These are phyloP conservation scores for Stictocephala bisonia DNA, from an alignment of 2,888 invertebrate species.

Conservation along the genomic window DNA sequence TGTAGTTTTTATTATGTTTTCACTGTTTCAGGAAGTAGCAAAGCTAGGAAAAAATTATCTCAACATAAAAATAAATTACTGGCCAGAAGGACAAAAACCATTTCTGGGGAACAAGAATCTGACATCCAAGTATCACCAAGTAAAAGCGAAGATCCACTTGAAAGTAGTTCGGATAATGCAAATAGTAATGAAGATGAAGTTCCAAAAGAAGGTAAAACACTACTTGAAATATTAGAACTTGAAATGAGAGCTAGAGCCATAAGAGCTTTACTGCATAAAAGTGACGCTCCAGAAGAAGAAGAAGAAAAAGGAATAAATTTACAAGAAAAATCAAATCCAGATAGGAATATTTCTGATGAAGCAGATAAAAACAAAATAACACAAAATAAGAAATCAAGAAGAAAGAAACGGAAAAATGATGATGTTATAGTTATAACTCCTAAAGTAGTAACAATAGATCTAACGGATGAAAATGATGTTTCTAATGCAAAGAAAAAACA, in stretches of 20 bases:
- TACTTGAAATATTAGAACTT: conserved; percentile 69
- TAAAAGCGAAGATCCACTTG: conserved; percentile 28
- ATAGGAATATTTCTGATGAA: conserved; percentile 1
- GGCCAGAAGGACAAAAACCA: no score
- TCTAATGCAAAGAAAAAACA: neutral
- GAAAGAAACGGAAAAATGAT: conserved; percentile 23
- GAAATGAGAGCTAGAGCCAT: conserved; percentile 72
- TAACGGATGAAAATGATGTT: conserved; percentile 38
- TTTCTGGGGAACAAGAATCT: neutral
- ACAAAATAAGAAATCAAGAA: conserved; percentile 20
- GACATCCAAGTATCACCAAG: neutral
- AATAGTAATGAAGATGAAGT: conserved; percentile 45
- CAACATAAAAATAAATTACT: no score
- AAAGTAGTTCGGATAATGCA: conserved; percentile 27
- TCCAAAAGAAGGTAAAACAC: conserved; percentile 64
- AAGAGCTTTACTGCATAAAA: conserved; percentile 64
- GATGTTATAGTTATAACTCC: conserved; percentile 27
- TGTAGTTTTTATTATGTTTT: no score
- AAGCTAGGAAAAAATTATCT: no score
- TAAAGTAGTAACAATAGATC: conserved; percentile 37
- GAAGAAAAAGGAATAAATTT: conserved; percentile 7
- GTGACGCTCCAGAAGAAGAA: conserved; percentile 35
- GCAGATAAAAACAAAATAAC: conserved; percentile 23
- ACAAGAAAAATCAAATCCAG: neutral
- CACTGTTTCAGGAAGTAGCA: no score